Evolutionary conservation across 2,888 invertebrate species (phyloP), one percentile per base, ranked within the genome.

Genomic region (Philhelius pedissequus): DNA sequence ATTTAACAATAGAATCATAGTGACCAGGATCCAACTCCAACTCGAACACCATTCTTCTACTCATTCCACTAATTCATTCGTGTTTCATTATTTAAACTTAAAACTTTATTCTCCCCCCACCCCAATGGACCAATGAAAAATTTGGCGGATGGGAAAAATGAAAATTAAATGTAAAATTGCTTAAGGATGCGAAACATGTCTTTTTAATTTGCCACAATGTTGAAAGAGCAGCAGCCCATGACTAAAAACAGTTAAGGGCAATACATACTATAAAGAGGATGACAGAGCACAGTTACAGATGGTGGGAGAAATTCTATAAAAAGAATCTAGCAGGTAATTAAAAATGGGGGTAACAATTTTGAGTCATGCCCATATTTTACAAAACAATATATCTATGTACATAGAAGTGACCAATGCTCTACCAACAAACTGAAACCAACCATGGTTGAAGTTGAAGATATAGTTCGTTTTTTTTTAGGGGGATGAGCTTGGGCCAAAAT

Each of bases 251-350:
- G 9, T 2, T 8, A 18, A 11, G 13, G 4, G 18, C 15, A 40
- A n/a, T n/a, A n/a, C n/a, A n/a, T 11, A 27, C 2, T 2, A 60
- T 11, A 3, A 43, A 8, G n/a, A n/a, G 27, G 18, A 22, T 27
- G 11, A 15, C 30, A 32, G 40, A 30, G 22, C 11, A 0, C 15
- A 4, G 45, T n/a, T 22, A 0, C 15, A 4, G 45, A n/a, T 22
- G 22, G 32, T 8, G 25, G 15, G 9, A 40, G 52, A 64, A 35
- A 40, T 54, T 18, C 48, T 22, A 25, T n/a, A 45, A 38, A 66
- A 18, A 66, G 35, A 22, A 13, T 66, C 48, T 35, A 38, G 11
- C 32, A 22, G 45, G 60, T 77, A 81, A 60, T 81, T 71, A 79
- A 79, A 70, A 54, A 58, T 40, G 52, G 35, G 38, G 40, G 43